Base-by-base conservation (phyloP, 2,797 vertebrate species). In the Coregonus suidteri region DNA sequence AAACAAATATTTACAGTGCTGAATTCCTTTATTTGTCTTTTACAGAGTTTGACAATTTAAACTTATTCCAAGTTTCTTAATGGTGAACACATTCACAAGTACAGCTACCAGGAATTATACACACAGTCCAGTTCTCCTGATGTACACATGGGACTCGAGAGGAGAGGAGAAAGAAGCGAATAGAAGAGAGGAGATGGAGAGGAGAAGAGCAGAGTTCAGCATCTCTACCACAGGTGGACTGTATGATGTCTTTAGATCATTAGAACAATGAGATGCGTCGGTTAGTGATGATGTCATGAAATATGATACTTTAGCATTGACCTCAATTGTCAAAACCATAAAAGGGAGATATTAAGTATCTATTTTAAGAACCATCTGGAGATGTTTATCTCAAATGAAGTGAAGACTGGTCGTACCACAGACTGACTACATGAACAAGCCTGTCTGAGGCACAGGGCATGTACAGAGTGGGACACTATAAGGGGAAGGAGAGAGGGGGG, bases 11-110 rank as follows among this genome's bases (percentile, higher is more conserved):
- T 56, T 41, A 80, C 88, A 89, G 90, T 93, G 93, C 82, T 91
- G 89, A 91, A 91, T 88, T 91, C 66, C 85, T 95, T 95, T 95
- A 95, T 94, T 95, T 88, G 76, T 93, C 92, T 92, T 91, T 90
- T 92, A 94, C 92, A 95, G 86, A 86, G 88, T 67, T 34, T 90
- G 88, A 94, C 90, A 92, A 76, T 91, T 93, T 91, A 77, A 79
- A 71, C 73, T 79, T 78, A 93, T 93, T 92, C 86, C 95, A 96
- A 94, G 92, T 93, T 91, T 80, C 85, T 93, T 95, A 94, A 95
- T 87, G 92, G 95, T 95, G 95, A 94, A 94, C 93, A 97, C 92
- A 92, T 93, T 94, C 93, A 97, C 94, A 92, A 94, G 93, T 94
- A 97, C 95, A 96, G 95, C 94, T 92, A 95, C 93, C 92, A 93